These are phyloP conservation scores for Echeneis naucrates DNA, from an alignment of 2,797 vertebrate species.

Conservation along the genomic window DNA sequence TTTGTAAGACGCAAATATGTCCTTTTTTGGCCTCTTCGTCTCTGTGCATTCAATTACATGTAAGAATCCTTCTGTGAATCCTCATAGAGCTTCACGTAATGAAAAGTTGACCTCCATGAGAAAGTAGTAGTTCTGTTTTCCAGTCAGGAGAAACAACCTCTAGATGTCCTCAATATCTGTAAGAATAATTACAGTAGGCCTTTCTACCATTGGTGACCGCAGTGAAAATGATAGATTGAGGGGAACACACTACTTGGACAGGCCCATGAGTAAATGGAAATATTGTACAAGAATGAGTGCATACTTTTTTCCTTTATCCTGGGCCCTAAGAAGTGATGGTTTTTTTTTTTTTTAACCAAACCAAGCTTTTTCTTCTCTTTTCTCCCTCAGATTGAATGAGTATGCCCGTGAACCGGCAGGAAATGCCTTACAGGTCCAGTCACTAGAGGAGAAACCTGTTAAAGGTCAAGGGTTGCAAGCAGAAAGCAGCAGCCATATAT, in stretches of 20 bases:
- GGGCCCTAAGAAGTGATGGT: slow-evolving; percentile 46
- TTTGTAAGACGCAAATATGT: slow-evolving; percentile 26
- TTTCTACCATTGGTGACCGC: slow-evolving; percentile 71
- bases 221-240: slow-evolving; percentile 81
- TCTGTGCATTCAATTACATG: slow-evolving; percentile 47
- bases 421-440: slow-evolving; percentile 75
- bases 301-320: slow-evolving; percentile 73
- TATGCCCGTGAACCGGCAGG: slow-evolving; percentile 69
- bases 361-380: slow-evolving; percentile 52
- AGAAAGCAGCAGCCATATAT: slow-evolving; percentile 78
- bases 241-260: slow-evolving; percentile 76
- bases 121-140: slow-evolving; percentile 62
- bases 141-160: slow-evolving; percentile 69
- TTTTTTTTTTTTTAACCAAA: slow-evolving; percentile 48
- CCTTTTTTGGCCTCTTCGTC: slow-evolving; percentile 48
- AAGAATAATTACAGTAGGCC: slow-evolving; percentile 78
- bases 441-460: slow-evolving; percentile 72
- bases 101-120: slow-evolving; percentile 55
- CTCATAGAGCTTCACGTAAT: slow-evolving; percentile 45
- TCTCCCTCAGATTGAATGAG: slow-evolving; percentile 59
- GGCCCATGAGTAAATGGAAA: slow-evolving; percentile 81
- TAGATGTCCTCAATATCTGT: slow-evolving; percentile 79
- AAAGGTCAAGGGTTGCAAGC: slow-evolving; percentile 73
- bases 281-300: slow-evolving; percentile 77
- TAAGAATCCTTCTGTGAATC: slow-evolving; percentile 39